These are phyloP conservation scores for Gandaritis pyraliata DNA, from an alignment of 2,888 invertebrate genomes.

Conservation along the genomic window DNA sequence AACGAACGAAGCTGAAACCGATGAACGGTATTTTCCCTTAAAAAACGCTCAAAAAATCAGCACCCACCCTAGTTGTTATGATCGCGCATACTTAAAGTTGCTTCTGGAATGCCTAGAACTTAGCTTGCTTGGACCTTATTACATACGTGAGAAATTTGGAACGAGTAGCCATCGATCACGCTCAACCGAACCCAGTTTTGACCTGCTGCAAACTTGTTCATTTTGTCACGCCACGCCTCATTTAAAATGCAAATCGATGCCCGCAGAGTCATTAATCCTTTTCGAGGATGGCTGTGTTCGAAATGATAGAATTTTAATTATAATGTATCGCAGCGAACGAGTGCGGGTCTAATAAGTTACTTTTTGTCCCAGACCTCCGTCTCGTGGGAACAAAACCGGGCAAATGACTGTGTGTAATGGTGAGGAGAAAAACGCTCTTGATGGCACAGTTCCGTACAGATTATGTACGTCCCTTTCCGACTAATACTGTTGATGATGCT, in stretches of 20 bases:
- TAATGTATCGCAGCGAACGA: slow-evolving; percentile 22
- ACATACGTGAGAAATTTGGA: not conserved
- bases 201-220: slow-evolving; percentile 9
- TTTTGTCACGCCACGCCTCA: slow-evolving; percentile 14
- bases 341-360: slow-evolving; percentile 18
- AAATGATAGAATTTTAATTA: slow-evolving; percentile 37
- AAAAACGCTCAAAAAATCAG: too few relatives aligned
- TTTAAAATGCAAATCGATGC: slow-evolving; percentile 25
- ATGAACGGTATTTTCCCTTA: too few relatives aligned
- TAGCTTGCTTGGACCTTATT: too few relatives aligned
- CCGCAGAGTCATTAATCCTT: slow-evolving; percentile 24
- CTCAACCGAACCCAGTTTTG: not conserved
- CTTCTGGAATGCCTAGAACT: too few relatives aligned
- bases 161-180: not conserved
- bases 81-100: too few relatives aligned
- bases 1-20: too few relatives aligned
- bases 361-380: slow-evolving; percentile 25
- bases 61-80: too few relatives aligned
- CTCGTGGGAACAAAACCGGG: slow-evolving; percentile 27
- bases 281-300: slow-evolving; percentile 15
- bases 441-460: slow-evolving; percentile 27
- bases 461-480: slow-evolving; percentile 9
- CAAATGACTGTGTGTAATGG: slow-evolving; percentile 24
- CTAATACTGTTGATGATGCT: slow-evolving; percentile 4
- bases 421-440: slow-evolving; percentile 14